phyloP scores from a whole-genome alignment of 2,797 vertebrate species.

The Kryptopterus vitreolus region DNA sequence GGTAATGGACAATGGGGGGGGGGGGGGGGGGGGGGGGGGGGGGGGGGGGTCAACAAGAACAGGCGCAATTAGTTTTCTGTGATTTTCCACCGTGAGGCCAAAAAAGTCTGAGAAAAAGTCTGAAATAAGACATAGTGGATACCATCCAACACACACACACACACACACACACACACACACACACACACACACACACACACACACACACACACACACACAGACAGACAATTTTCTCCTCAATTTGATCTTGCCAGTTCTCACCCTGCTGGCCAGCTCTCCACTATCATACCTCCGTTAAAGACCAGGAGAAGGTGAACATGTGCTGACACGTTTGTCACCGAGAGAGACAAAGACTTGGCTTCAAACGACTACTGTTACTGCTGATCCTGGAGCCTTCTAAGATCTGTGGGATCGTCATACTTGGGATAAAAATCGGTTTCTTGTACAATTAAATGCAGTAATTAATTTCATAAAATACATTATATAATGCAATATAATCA shows the following conservation, averaged over 20 bases:
- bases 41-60: too few relatives aligned
- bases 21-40: too few relatives aligned
- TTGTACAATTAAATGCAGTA: too few relatives aligned
- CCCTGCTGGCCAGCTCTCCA: background rate
- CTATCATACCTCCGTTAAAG: background rate
- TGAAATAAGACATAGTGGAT: background rate
- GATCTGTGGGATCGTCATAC: too few relatives aligned
- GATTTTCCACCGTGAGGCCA: background rate
- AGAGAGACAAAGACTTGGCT: background rate
- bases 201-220: too few relatives aligned
- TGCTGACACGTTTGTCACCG: background rate
- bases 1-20: slow-evolving; percentile 17
- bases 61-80: slow-evolving; percentile 1
- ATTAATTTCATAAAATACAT: too few relatives aligned
- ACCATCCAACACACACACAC: too few relatives aligned
- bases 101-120: too few relatives aligned
- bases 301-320: background rate
- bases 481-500: too few relatives aligned
- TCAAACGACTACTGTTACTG: slow-evolving; percentile 7
- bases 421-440: too few relatives aligned
- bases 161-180: too few relatives aligned
- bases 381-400: background rate
- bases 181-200: too few relatives aligned
- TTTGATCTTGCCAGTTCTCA: background rate
- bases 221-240: background rate